phyloP scores from a whole-genome alignment of 2,113 vertebrate genomes.

The Euleptes europaea region DNA sequence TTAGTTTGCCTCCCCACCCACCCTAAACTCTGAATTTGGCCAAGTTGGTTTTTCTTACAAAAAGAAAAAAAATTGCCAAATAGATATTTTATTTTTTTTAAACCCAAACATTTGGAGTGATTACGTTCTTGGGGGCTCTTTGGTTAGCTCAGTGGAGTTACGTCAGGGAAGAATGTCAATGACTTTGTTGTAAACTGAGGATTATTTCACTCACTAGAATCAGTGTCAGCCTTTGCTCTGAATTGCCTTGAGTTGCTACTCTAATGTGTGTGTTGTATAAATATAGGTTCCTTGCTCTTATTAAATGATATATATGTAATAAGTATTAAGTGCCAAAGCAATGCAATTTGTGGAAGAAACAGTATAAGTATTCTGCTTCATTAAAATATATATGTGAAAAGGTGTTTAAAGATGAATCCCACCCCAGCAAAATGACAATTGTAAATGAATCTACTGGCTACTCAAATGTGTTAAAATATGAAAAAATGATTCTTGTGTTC shows the following conservation, averaged over 20 bases:
- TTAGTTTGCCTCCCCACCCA: rapidly evolving
- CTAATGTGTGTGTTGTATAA: constrained; percentile 29
- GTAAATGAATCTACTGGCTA: constrained; percentile 26
- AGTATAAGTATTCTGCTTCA: constrained; percentile 14
- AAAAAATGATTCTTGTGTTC: constrained; percentile 56
- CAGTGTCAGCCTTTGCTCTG: rapidly evolving
- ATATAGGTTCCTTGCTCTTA: constrained; percentile 34
- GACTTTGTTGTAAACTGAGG: not conserved
- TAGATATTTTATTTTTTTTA: not conserved
- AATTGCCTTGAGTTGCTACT: constrained; percentile 12
- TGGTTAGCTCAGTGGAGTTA: not conserved
- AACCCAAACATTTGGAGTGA: not conserved
- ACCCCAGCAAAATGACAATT: constrained; percentile 25
- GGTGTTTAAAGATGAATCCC: constrained; percentile 6
- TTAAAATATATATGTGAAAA: not conserved
- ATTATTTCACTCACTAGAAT: not conserved
- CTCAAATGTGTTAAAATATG: constrained; percentile 53
- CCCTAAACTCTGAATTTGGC: not conserved
- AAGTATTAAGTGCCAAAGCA: constrained; percentile 23
- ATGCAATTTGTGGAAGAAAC: constrained; percentile 3
- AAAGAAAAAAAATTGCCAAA: not conserved
- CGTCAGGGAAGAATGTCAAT: not conserved
- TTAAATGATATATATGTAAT: constrained; percentile 44
- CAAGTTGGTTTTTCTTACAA: not conserved
- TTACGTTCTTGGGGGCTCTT: not conserved